phyloP scores from a whole-genome alignment of 1,140 invertebrate species.

The Bombus difficillimus region DNA sequence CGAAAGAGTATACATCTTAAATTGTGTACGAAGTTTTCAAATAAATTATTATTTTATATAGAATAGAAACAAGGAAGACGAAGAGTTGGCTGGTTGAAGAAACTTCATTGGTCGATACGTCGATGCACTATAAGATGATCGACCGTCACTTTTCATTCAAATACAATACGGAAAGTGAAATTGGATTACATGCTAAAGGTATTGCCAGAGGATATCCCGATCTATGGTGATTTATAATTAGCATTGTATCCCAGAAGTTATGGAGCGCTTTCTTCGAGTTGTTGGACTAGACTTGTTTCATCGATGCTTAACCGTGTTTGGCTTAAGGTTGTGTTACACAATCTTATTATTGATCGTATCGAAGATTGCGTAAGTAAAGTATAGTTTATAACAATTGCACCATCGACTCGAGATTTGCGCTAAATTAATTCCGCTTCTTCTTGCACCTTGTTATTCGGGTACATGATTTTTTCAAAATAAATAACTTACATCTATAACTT shows the following conservation, averaged over 20 bases:
- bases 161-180: not conserved
- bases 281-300: not conserved
- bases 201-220: not conserved
- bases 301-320: not conserved
- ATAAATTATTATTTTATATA: not conserved
- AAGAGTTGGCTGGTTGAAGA: not conserved
- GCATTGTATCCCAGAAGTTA: not conserved
- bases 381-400: not conserved
- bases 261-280: not conserved
- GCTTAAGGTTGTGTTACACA: not conserved
- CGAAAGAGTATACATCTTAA: not conserved
- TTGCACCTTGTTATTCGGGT: not conserved
- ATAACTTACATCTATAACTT: no score
- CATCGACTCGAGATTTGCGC: not conserved
- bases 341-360: constrained; percentile 1
- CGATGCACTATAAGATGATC: not conserved
- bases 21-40: not conserved
- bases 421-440: not conserved
- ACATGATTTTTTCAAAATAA: no score
- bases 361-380: not conserved
- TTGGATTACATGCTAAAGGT: not conserved
- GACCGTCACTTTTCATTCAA: constrained; percentile 11
- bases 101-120: not conserved
- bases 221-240: constrained; percentile 1
- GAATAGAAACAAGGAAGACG: not conserved